Conservation (phyloP, 1,140 invertebrate genomes). For the Drosophila sproati region DNA sequence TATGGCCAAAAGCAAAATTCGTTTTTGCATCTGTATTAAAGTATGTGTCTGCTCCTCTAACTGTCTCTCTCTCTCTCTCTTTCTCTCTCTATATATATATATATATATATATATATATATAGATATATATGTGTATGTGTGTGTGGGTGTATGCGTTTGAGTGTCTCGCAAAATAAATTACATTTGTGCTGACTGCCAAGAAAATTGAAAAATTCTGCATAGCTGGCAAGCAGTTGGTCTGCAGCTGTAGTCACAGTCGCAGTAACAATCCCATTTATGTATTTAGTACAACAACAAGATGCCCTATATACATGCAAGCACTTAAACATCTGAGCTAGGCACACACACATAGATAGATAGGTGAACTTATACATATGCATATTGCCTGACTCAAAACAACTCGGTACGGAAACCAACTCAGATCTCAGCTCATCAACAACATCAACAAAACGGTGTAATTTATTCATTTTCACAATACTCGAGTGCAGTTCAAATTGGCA, state of each 20-base stretch:
- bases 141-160: conserved; percentile 26
- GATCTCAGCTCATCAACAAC: conserved; percentile 1
- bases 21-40: conserved; percentile 31
- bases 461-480: neutral
- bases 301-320: neutral
- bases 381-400: neutral
- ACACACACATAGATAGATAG: neutral
- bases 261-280: conserved; percentile 6
- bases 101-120: neutral
- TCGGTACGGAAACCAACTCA: no score
- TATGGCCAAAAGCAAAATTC: conserved; percentile 28
- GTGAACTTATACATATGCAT: conserved; percentile 1
- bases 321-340: neutral
- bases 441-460: neutral
- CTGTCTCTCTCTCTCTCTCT: no score
- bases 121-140: neutral
- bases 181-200: conserved; percentile 67
- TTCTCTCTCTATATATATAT: no score
- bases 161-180: conserved; percentile 66
- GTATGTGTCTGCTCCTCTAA: conserved; percentile 3
- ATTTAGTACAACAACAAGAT: neutral
- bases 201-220: conserved; percentile 76
- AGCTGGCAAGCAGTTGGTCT: conserved; percentile 56
- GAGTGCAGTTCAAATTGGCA: no score
- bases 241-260: conserved; percentile 39